Base-by-base conservation (phyloP, 2,797 vertebrate genomes). In the Eutrigla gurnardus region DNA sequence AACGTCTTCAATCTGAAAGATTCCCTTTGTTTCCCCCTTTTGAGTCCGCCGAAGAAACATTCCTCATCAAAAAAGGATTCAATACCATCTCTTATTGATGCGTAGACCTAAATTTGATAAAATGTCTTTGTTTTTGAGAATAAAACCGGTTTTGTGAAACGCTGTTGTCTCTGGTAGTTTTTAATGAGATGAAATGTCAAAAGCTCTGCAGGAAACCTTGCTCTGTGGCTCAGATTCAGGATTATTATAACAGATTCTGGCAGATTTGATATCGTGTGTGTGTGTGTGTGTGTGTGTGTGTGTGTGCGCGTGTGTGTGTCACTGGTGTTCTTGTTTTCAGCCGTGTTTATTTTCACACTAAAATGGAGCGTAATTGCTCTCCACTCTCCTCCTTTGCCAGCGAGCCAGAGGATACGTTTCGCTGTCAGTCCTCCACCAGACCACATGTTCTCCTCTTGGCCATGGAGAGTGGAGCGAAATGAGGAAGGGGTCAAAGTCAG, bases 391-490 rank as follows among this genome's bases (percentile, higher is more conserved):
- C 8, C 65, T 62, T 73, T 66, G 39, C 75, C 76, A 78, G 12
- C 42, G 70, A 84, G 75, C 69, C 71, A 40, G 71, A 54, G 47
- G 77, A 84, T 54, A 42, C 66, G 50, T 73, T 59, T 64, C 50
- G 35, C 35, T 18, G 62, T 54, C 55, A 8, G 60, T 78, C 70
- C 65, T 86, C 70, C 79, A 74, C 66, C 39, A 35, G 63, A 80
- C 70, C 88, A 82, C 76, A 80, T 89, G 80, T 86, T 86, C 77
- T 81, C 32, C 7, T 63, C 81, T 84, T 81, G 82, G 75, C 70
- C 57, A 45, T 8, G 46, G n/a, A 81, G 66, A 69, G 75, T 25
- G 75, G 61, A 84, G 82, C 50, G 36, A 63, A 88, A 76, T 40
- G 50, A 78, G n/a, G 32, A 83, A 81, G 58, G 68, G 81, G 82